Evolutionary conservation across 2,888 invertebrate genomes (phyloP).

Genomic region (Diaprepes abbreviatus): DNA sequence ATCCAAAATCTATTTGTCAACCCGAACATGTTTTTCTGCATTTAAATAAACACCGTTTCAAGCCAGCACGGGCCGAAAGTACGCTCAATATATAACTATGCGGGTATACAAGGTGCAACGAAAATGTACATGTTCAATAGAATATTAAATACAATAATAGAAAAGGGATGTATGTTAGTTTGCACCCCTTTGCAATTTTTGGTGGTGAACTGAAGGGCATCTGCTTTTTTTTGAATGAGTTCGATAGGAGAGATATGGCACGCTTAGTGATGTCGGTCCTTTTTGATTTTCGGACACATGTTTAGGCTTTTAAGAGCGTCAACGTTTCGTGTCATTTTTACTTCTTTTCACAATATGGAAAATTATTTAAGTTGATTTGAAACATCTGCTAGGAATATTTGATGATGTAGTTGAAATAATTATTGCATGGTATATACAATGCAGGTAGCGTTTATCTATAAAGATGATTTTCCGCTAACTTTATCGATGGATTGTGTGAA

Average conservation of each 20-base stretch:
- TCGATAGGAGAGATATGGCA: constrained; percentile 2
- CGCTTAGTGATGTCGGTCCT: constrained; percentile 7
- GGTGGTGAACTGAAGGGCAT: constrained; percentile 4
- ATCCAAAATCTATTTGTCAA: constrained; percentile 20
- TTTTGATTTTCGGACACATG: constrained; percentile 3
- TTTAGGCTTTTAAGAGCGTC: not conserved
- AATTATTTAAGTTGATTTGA: not conserved
- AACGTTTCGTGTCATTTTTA: not conserved
- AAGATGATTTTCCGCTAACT: too few species aligned
- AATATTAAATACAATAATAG: constrained; percentile 3
- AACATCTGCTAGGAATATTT: not conserved
- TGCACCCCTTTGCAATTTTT: constrained; percentile 18
- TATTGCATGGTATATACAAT: too few species aligned
- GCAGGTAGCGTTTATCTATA: too few species aligned
- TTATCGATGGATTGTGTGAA: too few species aligned
- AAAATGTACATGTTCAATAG: constrained; percentile 4
- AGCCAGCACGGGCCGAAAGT: constrained; percentile 27
- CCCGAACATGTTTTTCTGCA: constrained; percentile 15
- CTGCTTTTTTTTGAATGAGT: constrained; percentile 13
- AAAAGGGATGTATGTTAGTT: constrained; percentile 6
- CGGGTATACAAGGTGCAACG: constrained; percentile 34
- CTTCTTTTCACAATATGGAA: not conserved
- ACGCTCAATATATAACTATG: constrained; percentile 22
- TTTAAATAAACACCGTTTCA: constrained; percentile 22
- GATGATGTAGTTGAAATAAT: too few species aligned